A percentile compares a stretch with the other conserved stretches of the same genome.
These are phyloP conservation scores for Mesoligia furuncula DNA, from an alignment of 2,888 invertebrate species.

Conservation along the genomic window DNA sequence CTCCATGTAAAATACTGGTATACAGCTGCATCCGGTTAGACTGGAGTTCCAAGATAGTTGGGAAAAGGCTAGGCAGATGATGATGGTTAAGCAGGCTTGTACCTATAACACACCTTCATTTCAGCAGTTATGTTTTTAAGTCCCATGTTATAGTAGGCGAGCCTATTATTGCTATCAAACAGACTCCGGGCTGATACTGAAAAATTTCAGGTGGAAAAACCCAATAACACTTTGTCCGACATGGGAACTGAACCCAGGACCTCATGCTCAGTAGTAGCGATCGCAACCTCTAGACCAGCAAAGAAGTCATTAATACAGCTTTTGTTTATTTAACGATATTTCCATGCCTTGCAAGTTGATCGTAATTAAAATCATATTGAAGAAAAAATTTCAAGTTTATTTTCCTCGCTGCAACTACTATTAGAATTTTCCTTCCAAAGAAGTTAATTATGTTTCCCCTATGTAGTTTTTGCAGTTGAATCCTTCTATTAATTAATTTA, in stretches of 20 bases:
- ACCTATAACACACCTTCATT: neutral
- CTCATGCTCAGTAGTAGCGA: neutral
- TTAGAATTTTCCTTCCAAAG: neutral
- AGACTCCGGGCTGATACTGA: neutral
- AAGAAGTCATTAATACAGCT: neutral
- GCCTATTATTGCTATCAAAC: neutral
- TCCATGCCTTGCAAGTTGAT: neutral
- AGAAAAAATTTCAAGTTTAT: neutral
- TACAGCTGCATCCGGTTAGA: too few relatives aligned
- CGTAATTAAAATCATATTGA: neutral
- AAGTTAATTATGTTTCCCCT: neutral
- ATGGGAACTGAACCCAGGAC: neutral
- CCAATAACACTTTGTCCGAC: neutral
- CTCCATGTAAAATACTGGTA: too few relatives aligned
- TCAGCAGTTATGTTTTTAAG: neutral
- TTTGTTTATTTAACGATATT: neutral
- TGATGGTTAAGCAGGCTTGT: neutral
- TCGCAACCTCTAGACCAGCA: neutral
- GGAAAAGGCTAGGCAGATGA: too few relatives aligned
- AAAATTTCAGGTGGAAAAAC: neutral
- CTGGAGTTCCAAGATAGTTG: too few relatives aligned
- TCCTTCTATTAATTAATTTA: neutral
- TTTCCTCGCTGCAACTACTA: constrained; percentile 1
- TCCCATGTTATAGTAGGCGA: neutral
- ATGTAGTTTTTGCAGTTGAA: neutral